Evolutionary conservation across 2,888 invertebrate genomes (phyloP), one percentile per base, ranked within the genome.

Genomic region (Metalampra italica): DNA sequence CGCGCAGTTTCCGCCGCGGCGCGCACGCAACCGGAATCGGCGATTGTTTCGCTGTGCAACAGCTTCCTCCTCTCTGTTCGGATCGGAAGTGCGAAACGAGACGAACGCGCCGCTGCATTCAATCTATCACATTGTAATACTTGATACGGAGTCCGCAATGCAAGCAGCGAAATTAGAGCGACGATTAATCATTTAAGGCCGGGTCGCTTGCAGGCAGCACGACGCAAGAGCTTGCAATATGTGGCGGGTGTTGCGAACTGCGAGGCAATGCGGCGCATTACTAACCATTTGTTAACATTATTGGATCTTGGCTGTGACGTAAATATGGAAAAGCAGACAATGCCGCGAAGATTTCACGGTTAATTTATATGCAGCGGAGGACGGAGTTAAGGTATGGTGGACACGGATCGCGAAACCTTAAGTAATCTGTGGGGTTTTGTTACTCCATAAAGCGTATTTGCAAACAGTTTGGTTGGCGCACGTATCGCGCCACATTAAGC

Each of bases 151-250:
- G 34, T 14, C 42, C 29, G 49, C 49, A 51, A 52, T 50, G 43
- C 49, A 34, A 50, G 49, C 47, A 46, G 54, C 57, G 52, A 69
- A 68, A 71, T 75, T 70, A 68, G 78, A 73, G 66, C 79, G 64
- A 68, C 71, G 68, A 78, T 79, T 78, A 78, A 77, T 79, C 76
- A 79, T 71, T 75, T 78, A 80, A 82, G 80, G 80, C 75, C 75
- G 67, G 69, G 71, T 67, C 64, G 72, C 64, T 54, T 45, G 55
- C 42, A 56, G 64, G 57, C 51, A 48, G 39, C 62, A 59, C 73
- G 75, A 75, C 81, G 88, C 85, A 85, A 87, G 82, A 83, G 81
- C 84, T 86, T 86, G 88, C 86, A 76, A 86, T 86, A 82, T 81
- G 79, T 82, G 78, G 75, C 80, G 68, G 74, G 70, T 77, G 75